A percentile compares a stretch with the other conserved stretches of the same genome.
Evolutionary conservation across 1,140 invertebrate genomes (phyloP).

Genomic region (Idris sp.): DNA sequence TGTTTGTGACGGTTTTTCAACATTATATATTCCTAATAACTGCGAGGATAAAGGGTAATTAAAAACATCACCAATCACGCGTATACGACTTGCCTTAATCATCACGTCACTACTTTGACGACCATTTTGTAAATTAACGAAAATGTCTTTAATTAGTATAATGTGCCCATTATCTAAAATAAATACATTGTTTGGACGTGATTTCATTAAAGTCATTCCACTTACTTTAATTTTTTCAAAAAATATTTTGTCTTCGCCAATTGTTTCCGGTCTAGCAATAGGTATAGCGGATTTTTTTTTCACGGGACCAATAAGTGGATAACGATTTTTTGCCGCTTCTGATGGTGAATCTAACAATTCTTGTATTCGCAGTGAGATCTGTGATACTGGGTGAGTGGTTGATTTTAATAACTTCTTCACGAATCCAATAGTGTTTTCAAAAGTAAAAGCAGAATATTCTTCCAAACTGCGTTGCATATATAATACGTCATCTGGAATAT

Average conservation of each 20-base stretch:
- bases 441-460: too few relatives aligned
- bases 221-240: slow-evolving; percentile 19
- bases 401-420: slow-evolving; percentile 8
- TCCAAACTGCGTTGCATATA: slow-evolving; percentile 20
- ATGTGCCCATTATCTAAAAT: slow-evolving; percentile 2
- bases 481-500: slow-evolving; percentile 32
- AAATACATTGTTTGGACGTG: slow-evolving; percentile 11
- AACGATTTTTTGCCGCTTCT: background rate
- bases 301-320: slow-evolving; percentile 5
- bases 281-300: background rate
- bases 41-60: slow-evolving; percentile 2
- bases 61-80: slow-evolving; percentile 6
- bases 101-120: background rate
- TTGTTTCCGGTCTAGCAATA: background rate
- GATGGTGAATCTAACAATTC: slow-evolving; percentile 13
- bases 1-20: background rate
- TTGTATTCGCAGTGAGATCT: slow-evolving; percentile 8
- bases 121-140: slow-evolving; percentile 2
- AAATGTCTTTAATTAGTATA: slow-evolving; percentile 16
- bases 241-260: background rate
- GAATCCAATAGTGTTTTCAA: background rate
- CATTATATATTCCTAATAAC: slow-evolving; percentile 12
- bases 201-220: slow-evolving; percentile 11
- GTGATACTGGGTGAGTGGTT: slow-evolving; percentile 14
- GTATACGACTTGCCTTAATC: background rate